Conservation (phyloP, 2,113 vertebrate species). For the Isurus oxyrinchus region DNA sequence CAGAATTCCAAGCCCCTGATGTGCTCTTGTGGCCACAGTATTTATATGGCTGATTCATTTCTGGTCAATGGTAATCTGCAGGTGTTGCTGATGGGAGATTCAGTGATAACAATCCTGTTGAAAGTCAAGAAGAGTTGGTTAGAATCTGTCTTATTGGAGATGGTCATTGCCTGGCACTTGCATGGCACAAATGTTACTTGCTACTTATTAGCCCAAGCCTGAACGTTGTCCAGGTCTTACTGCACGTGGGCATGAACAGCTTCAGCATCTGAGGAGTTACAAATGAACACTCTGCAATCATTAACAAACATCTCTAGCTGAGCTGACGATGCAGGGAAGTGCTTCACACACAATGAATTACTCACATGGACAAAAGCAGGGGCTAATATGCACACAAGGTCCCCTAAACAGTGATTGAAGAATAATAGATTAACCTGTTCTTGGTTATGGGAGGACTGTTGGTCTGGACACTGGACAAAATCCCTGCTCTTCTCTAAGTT, state of each 20-base stretch:
- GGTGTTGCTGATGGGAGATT: not conserved
- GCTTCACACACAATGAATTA: not conserved
- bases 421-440: not conserved
- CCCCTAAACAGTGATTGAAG: not conserved
- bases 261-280: too few species aligned
- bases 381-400: not conserved
- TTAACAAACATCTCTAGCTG: too few species aligned
- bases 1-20: not conserved
- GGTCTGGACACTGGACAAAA: not conserved
- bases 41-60: not conserved
- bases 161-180: not conserved
- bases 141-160: not conserved
- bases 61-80: not conserved
- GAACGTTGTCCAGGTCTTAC: too few species aligned
- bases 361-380: not conserved
- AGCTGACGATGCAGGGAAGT: too few species aligned
- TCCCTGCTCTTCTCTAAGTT: too few species aligned
- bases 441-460: not conserved
- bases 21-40: too few species aligned
- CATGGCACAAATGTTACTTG: too few species aligned
- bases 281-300: too few species aligned
- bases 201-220: too few species aligned
- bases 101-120: not conserved
- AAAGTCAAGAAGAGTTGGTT: not conserved
- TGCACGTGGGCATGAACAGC: too few species aligned